These are phyloP conservation scores for Phaetusa simplex DNA, from an alignment of 2,113 vertebrate genomes.

Conservation along the genomic window DNA sequence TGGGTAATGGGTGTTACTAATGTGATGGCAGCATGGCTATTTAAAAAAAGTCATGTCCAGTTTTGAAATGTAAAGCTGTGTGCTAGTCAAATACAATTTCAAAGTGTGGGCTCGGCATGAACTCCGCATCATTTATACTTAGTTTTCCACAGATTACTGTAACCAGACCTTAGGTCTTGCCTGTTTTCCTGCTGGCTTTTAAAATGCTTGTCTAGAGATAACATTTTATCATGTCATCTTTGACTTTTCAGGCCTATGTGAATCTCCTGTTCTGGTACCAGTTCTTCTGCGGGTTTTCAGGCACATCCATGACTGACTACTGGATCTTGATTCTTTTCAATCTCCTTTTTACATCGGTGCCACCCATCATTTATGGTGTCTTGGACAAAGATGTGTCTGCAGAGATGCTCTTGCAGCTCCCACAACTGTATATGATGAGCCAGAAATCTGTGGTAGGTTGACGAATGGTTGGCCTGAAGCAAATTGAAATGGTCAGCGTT, in stretches of 20 bases:
- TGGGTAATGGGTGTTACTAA: background rate
- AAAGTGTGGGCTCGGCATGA: background rate
- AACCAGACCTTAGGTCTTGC: background rate
- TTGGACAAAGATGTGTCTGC: slow-evolving; percentile 80
- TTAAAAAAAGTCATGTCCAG: background rate
- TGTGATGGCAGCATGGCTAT: background rate
- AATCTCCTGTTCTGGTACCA: slow-evolving; percentile 86
- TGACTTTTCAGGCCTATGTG: slow-evolving; percentile 76
- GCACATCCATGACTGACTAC: slow-evolving; percentile 81
- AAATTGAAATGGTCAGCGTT: background rate
- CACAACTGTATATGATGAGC: slow-evolving; percentile 74
- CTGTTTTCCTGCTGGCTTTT: background rate
- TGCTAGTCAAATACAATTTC: background rate
- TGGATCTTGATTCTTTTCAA: slow-evolving; percentile 86
- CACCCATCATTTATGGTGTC: slow-evolving; percentile 79
- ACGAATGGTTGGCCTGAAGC: background rate
- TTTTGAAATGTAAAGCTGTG: background rate
- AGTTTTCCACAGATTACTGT: background rate
- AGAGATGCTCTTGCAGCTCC: slow-evolving; percentile 72
- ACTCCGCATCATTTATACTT: background rate
- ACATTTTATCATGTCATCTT: background rate
- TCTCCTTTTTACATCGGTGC: slow-evolving; percentile 80
- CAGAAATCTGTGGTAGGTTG: slow-evolving; percentile 76
- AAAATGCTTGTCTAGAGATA: background rate
- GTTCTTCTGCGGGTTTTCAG: slow-evolving; percentile 85